Conservation (phyloP, 2,888 invertebrate genomes). For the Drosophila borborema region DNA sequence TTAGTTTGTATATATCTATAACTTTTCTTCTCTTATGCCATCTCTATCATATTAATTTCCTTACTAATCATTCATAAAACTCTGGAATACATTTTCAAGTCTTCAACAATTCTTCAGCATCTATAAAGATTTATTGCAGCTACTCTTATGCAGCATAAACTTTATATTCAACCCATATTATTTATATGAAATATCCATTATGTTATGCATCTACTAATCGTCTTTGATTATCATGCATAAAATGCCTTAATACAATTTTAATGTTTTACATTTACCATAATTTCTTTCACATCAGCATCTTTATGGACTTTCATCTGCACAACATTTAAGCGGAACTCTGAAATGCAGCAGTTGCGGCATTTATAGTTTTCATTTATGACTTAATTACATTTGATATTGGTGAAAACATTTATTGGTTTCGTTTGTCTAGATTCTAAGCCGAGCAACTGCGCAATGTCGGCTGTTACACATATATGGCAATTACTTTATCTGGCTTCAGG, state of each 20-base stretch:
- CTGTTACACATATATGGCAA: conserved; percentile 31
- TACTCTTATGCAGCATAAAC: background rate
- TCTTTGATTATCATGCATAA: background rate
- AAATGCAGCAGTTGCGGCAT: conserved; percentile 11
- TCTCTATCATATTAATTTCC: no score
- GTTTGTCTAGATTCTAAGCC: conserved; percentile 6
- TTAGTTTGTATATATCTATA: no score
- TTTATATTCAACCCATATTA: background rate
- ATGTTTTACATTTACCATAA: background rate
- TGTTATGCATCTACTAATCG: background rate
- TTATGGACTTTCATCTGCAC: background rate
- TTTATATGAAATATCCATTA: background rate
- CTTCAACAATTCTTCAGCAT: no score
- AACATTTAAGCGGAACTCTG: conserved; percentile 3
- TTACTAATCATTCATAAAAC: no score
- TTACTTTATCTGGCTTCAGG: conserved; percentile 36
- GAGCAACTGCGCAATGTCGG: background rate
- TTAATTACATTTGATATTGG: conserved; percentile 19
- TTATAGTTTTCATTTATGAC: conserved; percentile 12
- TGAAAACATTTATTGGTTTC: conserved; percentile 13
- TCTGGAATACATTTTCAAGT: no score
- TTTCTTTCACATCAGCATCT: background rate
- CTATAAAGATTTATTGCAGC: background rate
- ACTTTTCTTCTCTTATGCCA: no score
- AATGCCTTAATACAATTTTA: background rate